A percentile compares a stretch with the other conserved stretches of the same genome.
These are phyloP conservation scores for Drosophila testacea DNA, from an alignment of 2,888 invertebrate species.

Conservation along the genomic window DNA sequence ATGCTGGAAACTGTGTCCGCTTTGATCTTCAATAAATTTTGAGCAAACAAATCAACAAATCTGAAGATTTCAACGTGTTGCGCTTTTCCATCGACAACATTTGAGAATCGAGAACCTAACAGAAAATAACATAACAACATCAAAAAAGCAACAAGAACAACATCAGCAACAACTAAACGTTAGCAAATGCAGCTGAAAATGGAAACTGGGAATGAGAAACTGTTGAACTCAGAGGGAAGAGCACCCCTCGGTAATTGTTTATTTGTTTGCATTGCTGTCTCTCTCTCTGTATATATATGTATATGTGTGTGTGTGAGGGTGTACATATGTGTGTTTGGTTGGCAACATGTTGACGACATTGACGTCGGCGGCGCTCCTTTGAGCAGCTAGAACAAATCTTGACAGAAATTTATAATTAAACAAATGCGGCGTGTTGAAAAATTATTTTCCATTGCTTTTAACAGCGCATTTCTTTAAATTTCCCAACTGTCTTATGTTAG, in stretches of 20 bases:
- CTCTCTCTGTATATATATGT: constrained; percentile 10
- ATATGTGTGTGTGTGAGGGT: background rate
- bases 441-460: constrained; percentile 75
- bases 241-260: constrained; percentile 65
- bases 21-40: constrained; percentile 76
- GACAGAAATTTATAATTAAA: constrained; percentile 80
- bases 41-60: constrained; percentile 72
- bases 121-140: constrained; percentile 46
- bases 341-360: constrained; percentile 70
- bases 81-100: constrained; percentile 46
- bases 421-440: constrained; percentile 75
- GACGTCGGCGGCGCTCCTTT: constrained; percentile 75
- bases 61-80: constrained; percentile 53
- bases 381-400: constrained; percentile 68
- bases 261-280: constrained; percentile 70
- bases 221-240: constrained; percentile 29
- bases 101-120: constrained; percentile 29
- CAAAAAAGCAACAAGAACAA: constrained; percentile 39
- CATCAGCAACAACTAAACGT: constrained; percentile 45
- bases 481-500: constrained; percentile 59
- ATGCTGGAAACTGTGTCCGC: constrained; percentile 57
- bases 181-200: constrained; percentile 63
- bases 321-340: constrained; percentile 36
- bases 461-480: constrained; percentile 74
- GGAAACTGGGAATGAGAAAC: constrained; percentile 24